Percentiles rank a stretch among this genome's conserved stretches.
Evolutionary conservation across 2,797 vertebrate species (phyloP).

Genomic region (Nannoperca obscura): DNA sequence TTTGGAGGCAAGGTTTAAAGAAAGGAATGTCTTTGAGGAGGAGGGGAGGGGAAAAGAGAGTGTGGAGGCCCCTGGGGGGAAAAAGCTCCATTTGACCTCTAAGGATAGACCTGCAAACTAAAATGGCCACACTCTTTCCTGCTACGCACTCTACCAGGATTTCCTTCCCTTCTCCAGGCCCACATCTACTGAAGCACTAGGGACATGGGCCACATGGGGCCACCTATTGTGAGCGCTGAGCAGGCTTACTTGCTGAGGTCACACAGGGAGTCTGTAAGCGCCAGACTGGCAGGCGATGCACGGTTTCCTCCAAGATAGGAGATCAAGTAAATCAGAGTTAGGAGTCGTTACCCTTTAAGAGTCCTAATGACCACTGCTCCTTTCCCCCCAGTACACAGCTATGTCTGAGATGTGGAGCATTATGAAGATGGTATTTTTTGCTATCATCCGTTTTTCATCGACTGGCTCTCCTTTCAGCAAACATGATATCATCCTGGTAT

Average conservation of each 20-base stretch:
- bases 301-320: conserved; percentile 87
- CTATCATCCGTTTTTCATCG: conserved; percentile 80
- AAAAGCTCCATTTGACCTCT: conserved; percentile 75
- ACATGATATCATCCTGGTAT: conserved; percentile 80
- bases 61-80: conserved; percentile 56
- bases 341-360: conserved; percentile 83
- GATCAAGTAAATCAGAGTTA: conserved; percentile 88
- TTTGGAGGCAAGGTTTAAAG: conserved; percentile 61
- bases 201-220: conserved; percentile 71
- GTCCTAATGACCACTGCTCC: conserved; percentile 78
- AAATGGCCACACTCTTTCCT: conserved; percentile 75
- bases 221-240: conserved; percentile 83
- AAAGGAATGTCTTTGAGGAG: conserved; percentile 74
- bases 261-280: conserved; percentile 81
- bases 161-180: conserved; percentile 83
- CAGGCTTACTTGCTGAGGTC: conserved; percentile 81
- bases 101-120: conserved; percentile 76
- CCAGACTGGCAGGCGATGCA: conserved; percentile 90
- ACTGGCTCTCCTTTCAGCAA: conserved; percentile 78
- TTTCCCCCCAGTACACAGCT: conserved; percentile 59
- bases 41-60: conserved; percentile 39
- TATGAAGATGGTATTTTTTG: conserved; percentile 77
- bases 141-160: conserved; percentile 81
- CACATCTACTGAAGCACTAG: conserved; percentile 74
- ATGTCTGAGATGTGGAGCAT: conserved; percentile 72